Percentiles rank a stretch among this genome's conserved stretches.
These are phyloP conservation scores for Corythornis cristatus DNA, from an alignment of 2,113 vertebrate genomes.

Conservation along the genomic window DNA sequence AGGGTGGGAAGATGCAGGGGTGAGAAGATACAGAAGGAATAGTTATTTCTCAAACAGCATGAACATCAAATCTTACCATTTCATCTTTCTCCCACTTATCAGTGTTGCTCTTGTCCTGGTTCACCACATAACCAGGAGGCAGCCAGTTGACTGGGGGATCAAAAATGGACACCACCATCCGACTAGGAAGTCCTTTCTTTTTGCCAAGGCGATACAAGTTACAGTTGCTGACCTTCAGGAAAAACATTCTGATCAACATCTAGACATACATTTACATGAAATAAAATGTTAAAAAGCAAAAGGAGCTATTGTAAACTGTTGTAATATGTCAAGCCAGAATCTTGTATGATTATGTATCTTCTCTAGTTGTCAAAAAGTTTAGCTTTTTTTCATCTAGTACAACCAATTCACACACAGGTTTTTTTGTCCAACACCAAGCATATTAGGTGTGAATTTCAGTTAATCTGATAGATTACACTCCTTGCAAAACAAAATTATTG, in stretches of 20 bases:
- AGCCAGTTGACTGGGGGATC: conserved; percentile 99
- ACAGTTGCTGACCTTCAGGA: conserved; percentile 88
- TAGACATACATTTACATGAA: neutral
- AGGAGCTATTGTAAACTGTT: neutral
- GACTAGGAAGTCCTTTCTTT: conserved; percentile 97
- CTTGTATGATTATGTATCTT: neutral
- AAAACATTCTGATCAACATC: conserved; percentile 5
- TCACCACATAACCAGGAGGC: conserved; percentile 94
- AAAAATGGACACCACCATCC: conserved; percentile 99
- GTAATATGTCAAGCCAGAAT: neutral
- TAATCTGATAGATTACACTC: neutral
- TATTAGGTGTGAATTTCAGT: neutral
- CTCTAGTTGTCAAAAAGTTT: neutral
- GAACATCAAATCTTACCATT: conserved; percentile 77
- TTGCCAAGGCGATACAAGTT: conserved; percentile 98
- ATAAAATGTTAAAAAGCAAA: neutral
- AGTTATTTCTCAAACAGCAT: neutral
- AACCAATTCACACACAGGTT: neutral
- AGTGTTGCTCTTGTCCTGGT: conserved; percentile 91
- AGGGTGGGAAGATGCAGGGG: too few species aligned
- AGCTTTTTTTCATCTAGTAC: neutral
- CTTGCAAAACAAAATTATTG: neutral
- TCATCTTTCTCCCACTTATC: conserved; percentile 92
- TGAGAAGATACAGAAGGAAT: neutral
- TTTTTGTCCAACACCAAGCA: neutral